These are phyloP conservation scores for Lagothrix lagotricha DNA, from an alignment of 2,797 vertebrate species.

Conservation along the genomic window DNA sequence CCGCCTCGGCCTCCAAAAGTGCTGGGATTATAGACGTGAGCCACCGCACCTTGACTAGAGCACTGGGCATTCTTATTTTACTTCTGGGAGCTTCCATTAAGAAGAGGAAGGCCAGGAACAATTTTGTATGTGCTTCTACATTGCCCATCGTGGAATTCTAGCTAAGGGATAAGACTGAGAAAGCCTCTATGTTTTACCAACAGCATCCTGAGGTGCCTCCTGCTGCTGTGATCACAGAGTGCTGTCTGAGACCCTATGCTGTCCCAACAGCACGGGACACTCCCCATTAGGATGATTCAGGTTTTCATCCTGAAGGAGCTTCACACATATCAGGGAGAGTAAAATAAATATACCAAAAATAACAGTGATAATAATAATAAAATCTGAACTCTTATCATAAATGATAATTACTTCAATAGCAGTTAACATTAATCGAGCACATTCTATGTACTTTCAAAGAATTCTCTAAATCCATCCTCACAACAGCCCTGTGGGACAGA, in stretches of 20 bases:
- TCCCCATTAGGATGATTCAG: not conserved
- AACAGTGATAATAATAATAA: not conserved
- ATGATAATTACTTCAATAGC: not conserved
- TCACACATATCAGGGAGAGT: rapidly evolving
- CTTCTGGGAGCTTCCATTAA: not conserved
- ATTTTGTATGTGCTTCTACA: not conserved
- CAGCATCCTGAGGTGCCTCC: rapidly evolving
- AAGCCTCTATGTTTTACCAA: no score
- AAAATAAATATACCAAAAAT: not conserved
- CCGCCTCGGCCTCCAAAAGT: not conserved
- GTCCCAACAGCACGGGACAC: not conserved
- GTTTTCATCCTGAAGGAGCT: not conserved
- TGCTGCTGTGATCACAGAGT: not conserved
- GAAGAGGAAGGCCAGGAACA: not conserved
- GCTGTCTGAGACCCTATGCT: not conserved
- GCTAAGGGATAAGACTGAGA: rapidly evolving
- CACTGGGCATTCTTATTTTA: not conserved
- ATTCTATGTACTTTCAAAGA: not conserved
- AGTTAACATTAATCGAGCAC: not conserved
- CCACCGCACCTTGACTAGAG: not conserved
- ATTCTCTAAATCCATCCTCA: not conserved
- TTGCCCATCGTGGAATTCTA: no score
- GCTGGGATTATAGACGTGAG: not conserved
- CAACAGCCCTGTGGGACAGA: not conserved
- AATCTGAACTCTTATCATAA: not conserved